Percentiles rank a stretch among this genome's conserved stretches.
These are phyloP conservation scores for Bombus superbus DNA, from an alignment of 1,140 invertebrate genomes.

Conservation along the genomic window DNA sequence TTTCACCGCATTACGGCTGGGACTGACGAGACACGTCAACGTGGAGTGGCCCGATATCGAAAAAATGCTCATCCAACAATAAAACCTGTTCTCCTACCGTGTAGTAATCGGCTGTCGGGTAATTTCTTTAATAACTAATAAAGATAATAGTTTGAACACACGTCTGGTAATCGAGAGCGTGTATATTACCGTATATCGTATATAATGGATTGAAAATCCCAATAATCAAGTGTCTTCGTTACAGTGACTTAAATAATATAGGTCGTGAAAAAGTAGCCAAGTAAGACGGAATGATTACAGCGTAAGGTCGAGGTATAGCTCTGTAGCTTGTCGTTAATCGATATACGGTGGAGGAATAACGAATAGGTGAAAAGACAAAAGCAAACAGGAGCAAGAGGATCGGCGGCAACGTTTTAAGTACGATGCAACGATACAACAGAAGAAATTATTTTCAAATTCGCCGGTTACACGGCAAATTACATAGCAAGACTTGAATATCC, in stretches of 20 bases:
- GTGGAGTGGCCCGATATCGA: neutral
- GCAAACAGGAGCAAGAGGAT: neutral
- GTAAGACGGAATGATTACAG: neutral
- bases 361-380: neutral
- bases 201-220: neutral
- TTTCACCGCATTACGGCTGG: slow-evolving; percentile 27
- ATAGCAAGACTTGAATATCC: neutral
- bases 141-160: neutral
- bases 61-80: neutral
- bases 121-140: slow-evolving; percentile 40
- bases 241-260: neutral
- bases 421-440: neutral
- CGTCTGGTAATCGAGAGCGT: too few relatives aligned
- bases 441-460: neutral
- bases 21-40: neutral
- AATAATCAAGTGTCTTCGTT: neutral
- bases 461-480: neutral
- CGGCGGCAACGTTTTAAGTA: neutral
- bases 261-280: neutral
- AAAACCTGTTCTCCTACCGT: neutral
- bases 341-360: neutral
- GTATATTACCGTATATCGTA: neutral
- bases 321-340: neutral
- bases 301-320: neutral
- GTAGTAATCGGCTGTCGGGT: neutral